These are phyloP conservation scores for Carpatolechia fugitivella DNA, from an alignment of 2,888 invertebrate genomes.

Conservation along the genomic window DNA sequence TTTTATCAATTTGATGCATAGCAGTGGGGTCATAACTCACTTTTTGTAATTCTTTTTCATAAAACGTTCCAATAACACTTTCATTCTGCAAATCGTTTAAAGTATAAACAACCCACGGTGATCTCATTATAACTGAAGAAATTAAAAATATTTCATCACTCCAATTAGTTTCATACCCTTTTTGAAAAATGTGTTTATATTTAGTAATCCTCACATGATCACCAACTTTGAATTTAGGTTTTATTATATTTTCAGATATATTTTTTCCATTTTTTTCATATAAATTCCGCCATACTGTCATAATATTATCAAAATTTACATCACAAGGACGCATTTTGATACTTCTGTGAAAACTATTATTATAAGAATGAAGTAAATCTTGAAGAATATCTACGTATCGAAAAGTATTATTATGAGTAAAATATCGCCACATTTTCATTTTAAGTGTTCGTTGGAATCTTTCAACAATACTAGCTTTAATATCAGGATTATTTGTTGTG, in stretches of 20 bases:
- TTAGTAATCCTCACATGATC: conserved; percentile 30
- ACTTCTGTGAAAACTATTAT: conserved; percentile 28
- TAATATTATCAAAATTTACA: conserved; percentile 28
- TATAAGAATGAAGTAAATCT: conserved; percentile 19
- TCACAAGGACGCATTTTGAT: conserved; percentile 21
- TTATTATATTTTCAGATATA: not conserved
- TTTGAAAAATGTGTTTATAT: conserved; percentile 32
- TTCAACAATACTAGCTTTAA: conserved; percentile 9
- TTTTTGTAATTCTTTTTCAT: conserved; percentile 31
- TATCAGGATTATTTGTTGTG: conserved; percentile 11
- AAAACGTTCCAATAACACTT: conserved; percentile 28
- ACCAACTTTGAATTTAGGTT: conserved; percentile 16
- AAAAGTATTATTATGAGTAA: conserved; percentile 16
- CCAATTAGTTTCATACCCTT: conserved; percentile 34
- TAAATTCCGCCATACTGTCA: conserved; percentile 24
- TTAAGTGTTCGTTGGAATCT: conserved; percentile 15
- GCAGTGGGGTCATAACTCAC: conserved; percentile 22
- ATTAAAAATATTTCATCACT: conserved; percentile 34
- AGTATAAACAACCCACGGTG: conserved; percentile 25
- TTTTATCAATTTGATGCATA: conserved; percentile 27
- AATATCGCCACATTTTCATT: conserved; percentile 20
- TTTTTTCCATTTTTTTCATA: conserved; percentile 7
- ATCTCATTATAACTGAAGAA: conserved; percentile 12
- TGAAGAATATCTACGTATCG: conserved; percentile 14
- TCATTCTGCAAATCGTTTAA: conserved; percentile 27